Conservation (phyloP, 2,888 invertebrate genomes). For the Vesta saturnalis region DNA sequence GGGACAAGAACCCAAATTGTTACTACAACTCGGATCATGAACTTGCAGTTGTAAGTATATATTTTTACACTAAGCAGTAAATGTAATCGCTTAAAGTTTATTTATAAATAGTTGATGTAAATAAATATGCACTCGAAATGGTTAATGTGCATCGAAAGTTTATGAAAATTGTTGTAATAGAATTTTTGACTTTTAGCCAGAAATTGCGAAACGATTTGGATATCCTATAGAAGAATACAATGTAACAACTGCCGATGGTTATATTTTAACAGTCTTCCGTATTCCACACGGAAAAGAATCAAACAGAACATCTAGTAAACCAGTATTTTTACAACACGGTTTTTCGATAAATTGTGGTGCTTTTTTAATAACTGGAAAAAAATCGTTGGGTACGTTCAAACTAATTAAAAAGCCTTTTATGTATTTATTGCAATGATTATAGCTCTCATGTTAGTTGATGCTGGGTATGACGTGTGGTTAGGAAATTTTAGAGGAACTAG, state of each 20-base stretch:
- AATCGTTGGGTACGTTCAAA: slow-evolving; percentile 13
- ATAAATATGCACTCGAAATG: no score
- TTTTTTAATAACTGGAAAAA: slow-evolving; percentile 51
- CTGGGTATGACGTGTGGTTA: slow-evolving; percentile 52
- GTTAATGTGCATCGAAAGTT: no score
- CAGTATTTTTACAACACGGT: slow-evolving; percentile 55
- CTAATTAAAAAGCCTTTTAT: neutral
- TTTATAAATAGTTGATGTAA: no score
- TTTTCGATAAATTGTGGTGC: slow-evolving; percentile 53
- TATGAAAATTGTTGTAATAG: no score
- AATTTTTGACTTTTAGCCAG: slow-evolving; percentile 49
- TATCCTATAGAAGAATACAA: slow-evolving; percentile 54
- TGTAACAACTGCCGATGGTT: slow-evolving; percentile 53
- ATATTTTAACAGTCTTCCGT: slow-evolving; percentile 51
- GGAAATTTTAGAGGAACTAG: slow-evolving; percentile 10
- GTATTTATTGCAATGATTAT: slow-evolving; percentile 16
- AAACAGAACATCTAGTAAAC: slow-evolving; percentile 43
- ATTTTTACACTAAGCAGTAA: no score
- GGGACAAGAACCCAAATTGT: slow-evolving; percentile 55
- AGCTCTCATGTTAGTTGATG: slow-evolving; percentile 61
- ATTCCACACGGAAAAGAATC: slow-evolving; percentile 45
- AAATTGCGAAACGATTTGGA: slow-evolving; percentile 52
- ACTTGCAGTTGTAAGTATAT: slow-evolving; percentile 53
- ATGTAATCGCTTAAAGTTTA: no score
- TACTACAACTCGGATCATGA: slow-evolving; percentile 57